Base-by-base conservation (phyloP, 2,797 vertebrate genomes). In the Muscicapa comitata region DNA sequence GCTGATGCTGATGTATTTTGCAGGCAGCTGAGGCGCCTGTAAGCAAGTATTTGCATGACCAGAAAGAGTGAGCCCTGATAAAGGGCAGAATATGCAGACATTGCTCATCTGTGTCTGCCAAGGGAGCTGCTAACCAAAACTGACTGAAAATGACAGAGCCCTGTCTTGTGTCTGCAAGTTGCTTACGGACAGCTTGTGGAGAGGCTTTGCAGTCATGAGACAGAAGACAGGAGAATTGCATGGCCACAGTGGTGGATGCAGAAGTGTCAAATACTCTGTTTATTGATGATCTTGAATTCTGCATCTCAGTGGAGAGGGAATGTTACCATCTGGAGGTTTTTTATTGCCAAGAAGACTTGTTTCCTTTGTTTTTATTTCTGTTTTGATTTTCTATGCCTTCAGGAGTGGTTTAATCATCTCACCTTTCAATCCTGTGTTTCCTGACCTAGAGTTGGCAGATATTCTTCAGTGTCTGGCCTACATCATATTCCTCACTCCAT, bases 291-390 rank as follows among this genome's bases (percentile, higher is more conserved):
- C 47, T 71, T 91, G 48, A 80, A 50, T 88, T 90, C 67, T 0
- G 1, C 54, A 76, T 76, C 74, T 95, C 7, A 6, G 23, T 75
- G 50, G 71, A 93, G 68, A 37, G 66, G 75, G 45, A 88, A 67
- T 67, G 58, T 90, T 84, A 82, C 91, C 95, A 94, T 97, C 91
- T 96, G 96, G 85, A 90, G 50, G 18, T 29, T 6, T 93, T 81
- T 86, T 88, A 82, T 90, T 94, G 94, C 93, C 95, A 95, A 79
- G 54, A 83, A 35, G 53, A 78, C 38, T 68, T 83, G 29, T 73
- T 95, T 92, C 43, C 81, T 94, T 24, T 12, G 25, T 38, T 94
- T 95, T 92, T 80, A 58, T 88, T 95, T 95, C 95, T 91, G 55
- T 83, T 95, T 94, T 89, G 71, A 51, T 93, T 97, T 96, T 90